Evolutionary conservation across 2,888 invertebrate species (phyloP).

Genomic region (Omphaloscelis lunosa): DNA sequence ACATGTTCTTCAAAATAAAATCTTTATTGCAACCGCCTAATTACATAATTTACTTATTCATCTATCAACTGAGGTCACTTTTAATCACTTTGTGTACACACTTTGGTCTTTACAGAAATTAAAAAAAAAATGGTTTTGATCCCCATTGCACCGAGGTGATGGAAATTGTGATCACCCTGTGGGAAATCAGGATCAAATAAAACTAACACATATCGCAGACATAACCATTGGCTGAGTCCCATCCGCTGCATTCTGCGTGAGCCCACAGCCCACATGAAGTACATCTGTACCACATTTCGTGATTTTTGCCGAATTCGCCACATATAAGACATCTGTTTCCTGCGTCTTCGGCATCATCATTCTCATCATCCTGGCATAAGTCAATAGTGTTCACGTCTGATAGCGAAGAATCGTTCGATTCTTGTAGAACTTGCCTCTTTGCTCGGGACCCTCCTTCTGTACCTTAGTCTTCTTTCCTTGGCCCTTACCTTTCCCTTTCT

Average conservation of each 20-base stretch:
- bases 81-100: too few relatives aligned
- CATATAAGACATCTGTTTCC: too few relatives aligned
- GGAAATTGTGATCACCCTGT: too few relatives aligned
- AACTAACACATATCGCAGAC: background rate
- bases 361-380: conserved; percentile 4
- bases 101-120: too few relatives aligned
- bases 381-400: background rate
- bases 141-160: too few relatives aligned
- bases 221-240: background rate
- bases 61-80: too few relatives aligned
- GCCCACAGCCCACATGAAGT: background rate
- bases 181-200: too few relatives aligned
- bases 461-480: conserved; percentile 1
- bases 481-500: background rate
- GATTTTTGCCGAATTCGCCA: background rate
- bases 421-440: background rate
- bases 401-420: background rate
- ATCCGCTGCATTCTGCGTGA: background rate
- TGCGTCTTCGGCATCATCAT: background rate
- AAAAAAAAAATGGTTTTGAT: too few relatives aligned
- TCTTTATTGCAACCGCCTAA: too few relatives aligned
- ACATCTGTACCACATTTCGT: background rate
- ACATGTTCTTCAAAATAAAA: background rate
- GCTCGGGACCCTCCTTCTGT: conserved; percentile 4
- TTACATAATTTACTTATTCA: too few relatives aligned